Conservation (phyloP, 2,888 invertebrate genomes). For the Tetragonula carbonaria region DNA sequence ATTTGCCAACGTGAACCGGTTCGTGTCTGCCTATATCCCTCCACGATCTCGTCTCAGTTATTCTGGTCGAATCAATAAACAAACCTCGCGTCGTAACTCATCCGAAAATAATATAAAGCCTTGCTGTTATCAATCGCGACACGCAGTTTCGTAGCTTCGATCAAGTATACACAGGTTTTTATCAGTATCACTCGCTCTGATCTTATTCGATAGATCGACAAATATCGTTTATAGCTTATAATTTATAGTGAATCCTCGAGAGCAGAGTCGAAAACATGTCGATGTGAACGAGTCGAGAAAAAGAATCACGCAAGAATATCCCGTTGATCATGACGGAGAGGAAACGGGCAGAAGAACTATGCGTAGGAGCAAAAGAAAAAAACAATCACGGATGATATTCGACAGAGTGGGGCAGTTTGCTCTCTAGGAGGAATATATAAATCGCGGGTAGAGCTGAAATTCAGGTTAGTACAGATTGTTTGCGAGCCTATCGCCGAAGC, state of each 20-base stretch:
- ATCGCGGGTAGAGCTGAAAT: conserved; percentile 73
- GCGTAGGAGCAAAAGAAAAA: conserved; percentile 63
- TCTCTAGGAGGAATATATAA: conserved; percentile 76
- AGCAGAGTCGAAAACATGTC: not conserved
- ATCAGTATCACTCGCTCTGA: not conserved
- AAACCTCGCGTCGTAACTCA: not conserved
- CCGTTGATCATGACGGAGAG: conserved; percentile 54
- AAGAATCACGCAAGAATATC: conserved; percentile 49
- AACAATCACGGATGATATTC: conserved; percentile 63
- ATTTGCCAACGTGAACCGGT: conserved; percentile 64
- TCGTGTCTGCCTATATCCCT: conserved; percentile 23
- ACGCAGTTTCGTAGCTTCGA: not conserved
- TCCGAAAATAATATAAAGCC: not conserved
- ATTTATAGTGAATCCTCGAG: not conserved
- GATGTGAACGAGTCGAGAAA: conserved; percentile 26
- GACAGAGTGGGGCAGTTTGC: conserved; percentile 70
- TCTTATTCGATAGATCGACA: not conserved
- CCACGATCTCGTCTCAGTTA: conserved; percentile 5
- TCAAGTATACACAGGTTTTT: not conserved
- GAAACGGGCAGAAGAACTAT: conserved; percentile 47
- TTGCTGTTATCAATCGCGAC: not conserved
- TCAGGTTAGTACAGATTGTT: conserved; percentile 74
- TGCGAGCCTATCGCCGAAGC: conserved; percentile 58
- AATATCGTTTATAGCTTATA: not conserved
- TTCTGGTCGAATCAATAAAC: conserved; percentile 1